Evolutionary conservation across 2,888 invertebrate genomes (phyloP), one percentile per base, ranked within the genome.

Genomic region (Hirudinaria manillensis): DNA sequence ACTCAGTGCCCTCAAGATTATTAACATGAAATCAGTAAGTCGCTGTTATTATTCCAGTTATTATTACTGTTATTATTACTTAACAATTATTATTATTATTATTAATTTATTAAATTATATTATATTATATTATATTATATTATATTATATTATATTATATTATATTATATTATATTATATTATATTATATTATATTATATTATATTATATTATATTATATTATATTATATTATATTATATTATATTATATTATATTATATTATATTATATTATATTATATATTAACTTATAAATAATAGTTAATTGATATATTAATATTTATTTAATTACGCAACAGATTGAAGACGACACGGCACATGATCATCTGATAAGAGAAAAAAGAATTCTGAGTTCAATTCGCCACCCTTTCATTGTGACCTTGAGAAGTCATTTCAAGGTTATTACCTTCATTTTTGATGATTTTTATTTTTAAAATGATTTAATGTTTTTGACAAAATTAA

Each of bases 331-430:
- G 36, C n/a, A n/a, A 61, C 29, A 61, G 24, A 56, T 73, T 10
- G 34, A 65, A n/a, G 38, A 24, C 21, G 55, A 73, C 2, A 45
- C 45, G 13, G 27, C 56, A 24, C 34, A 65, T 2, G 65, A 73
- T 3, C 73, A 73, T 27, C 56, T 61, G 3, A 32, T 56, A 27
- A 73, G 36, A 21, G 73, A 73, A 24, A 73, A 73, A 38, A 56
- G 73, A 36, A 56, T 73, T 29, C 65, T 73, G n/a, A 56, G 32
- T 19, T n/a, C 73, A 3, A 56, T 73, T 4, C 61, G 61, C 38
- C 55, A 53, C 27, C 73, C 73, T 10, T 73, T 73, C 65, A 73
- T 73, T n/a, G 38, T 73, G 3, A 2, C 29, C n/a, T 36, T 65
- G 65, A 34, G 36, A 7, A 27, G 29, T 6, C 29, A 61, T 10